Percentiles rank a stretch among this genome's conserved stretches.
These are phyloP conservation scores for Diplogasteroides magnus DNA, from an alignment of 1,140 invertebrate genomes.

Conservation along the genomic window DNA sequence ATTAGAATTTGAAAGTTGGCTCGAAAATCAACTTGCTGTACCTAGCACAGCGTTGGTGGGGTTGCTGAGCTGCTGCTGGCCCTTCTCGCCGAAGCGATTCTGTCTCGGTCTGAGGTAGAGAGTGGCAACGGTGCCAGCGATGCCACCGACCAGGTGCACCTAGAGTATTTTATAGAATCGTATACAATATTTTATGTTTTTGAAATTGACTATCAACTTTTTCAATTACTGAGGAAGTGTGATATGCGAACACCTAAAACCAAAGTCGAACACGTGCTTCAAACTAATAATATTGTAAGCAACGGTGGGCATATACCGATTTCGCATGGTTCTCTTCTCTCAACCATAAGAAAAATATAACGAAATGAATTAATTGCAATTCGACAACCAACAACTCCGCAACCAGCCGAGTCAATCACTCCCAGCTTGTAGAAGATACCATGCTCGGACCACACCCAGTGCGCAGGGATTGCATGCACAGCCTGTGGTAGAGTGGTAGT, in stretches of 20 bases:
- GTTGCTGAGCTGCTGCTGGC: conserved; percentile 73
- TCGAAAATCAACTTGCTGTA: not conserved
- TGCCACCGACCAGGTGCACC: conserved; percentile 79
- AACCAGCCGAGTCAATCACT: conserved; percentile 80
- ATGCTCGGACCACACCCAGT: conserved; percentile 70
- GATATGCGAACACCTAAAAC: too few species aligned
- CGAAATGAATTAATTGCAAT: not conserved
- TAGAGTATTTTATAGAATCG: conserved; percentile 41
- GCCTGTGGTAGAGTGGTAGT: conserved; percentile 26
- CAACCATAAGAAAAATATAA: not conserved
- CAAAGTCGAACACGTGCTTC: too few species aligned
- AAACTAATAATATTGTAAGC: too few species aligned
- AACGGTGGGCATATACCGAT: too few species aligned
- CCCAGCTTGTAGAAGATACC: conserved; percentile 76
- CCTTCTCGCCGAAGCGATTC: conserved; percentile 75
- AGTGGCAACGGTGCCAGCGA: conserved; percentile 75
- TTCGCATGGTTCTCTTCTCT: not conserved
- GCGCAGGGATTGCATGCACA: conserved; percentile 77
- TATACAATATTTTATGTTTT: not conserved
- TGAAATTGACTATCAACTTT: too few species aligned
- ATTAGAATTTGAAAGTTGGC: too few species aligned
- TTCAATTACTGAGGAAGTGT: too few species aligned
- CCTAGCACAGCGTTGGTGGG: conserved; percentile 82
- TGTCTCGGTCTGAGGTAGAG: conserved; percentile 80
- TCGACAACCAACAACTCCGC: conserved; percentile 33